Evolutionary conservation across 1,140 invertebrate species (phyloP), one percentile per base, ranked within the genome.

Genomic region (Leptinotarsa texana): DNA sequence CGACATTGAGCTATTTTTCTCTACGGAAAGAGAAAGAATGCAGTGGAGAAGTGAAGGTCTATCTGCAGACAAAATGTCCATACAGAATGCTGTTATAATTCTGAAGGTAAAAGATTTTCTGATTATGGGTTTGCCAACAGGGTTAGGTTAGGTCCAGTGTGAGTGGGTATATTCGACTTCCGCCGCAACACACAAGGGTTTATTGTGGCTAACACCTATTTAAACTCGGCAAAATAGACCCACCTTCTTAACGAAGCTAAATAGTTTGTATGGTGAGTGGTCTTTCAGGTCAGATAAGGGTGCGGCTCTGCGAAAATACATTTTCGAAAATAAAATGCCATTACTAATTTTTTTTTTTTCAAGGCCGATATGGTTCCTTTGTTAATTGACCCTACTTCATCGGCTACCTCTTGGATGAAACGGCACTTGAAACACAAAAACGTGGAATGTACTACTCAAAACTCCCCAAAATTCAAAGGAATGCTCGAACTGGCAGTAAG

Each of bases 1-100:
- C 86, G 90, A 92, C 72, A 84, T 95, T 8, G 87, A 90, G n/a
- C 87, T 89, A 66, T 95, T 94, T 80, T 84, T 95, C 47, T 90
- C 90, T 4, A 88, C 89, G 2, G 93, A 97, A 82, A 90, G 93
- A 76, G 94, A 96, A 78, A 89, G 94, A 75, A 82, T 98, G 13
- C 90, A 92, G 72, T 99, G 96, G 96, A 92, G 94, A 79, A 89
- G 90, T 4, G 92, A 96, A 82, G 95, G 96, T 1, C 86, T 98
- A 3, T 92, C 95, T 0, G 90, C 91, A 4, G 94, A 96, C 87
- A 88, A 89, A 63, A 86, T 94, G 11, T 94, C 94, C 18, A 84
- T 94, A 69, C 93, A 96, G 86, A 97, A 97, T 86, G 94, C 93
- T 24, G 87, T 95, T 13, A 90, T 94, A 51, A 92, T 96, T 76